These are phyloP conservation scores for Tokudaia tokunoshimensis DNA, from an alignment of 2,797 vertebrate species.

Conservation along the genomic window DNA sequence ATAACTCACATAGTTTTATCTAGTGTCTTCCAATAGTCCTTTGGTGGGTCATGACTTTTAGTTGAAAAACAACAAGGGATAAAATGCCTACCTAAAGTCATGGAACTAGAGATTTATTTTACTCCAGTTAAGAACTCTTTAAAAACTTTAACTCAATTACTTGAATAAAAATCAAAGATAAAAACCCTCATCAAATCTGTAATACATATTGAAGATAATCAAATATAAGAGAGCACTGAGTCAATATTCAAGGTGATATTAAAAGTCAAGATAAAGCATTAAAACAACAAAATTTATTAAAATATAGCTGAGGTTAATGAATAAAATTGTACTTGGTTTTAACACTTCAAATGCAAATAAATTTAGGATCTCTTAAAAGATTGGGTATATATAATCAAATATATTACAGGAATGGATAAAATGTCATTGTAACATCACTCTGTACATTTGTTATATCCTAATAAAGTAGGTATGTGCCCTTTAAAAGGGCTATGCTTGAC, in stretches of 20 bases:
- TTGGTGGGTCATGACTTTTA: not conserved
- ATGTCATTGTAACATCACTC: not conserved
- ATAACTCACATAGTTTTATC: not conserved
- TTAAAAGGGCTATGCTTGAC: not conserved
- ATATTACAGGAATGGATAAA: not conserved
- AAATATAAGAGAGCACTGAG: not conserved
- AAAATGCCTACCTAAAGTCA: constrained; percentile 2
- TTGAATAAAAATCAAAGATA: not conserved
- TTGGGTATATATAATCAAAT: not conserved
- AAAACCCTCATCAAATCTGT: not conserved
- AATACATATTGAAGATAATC: not conserved
- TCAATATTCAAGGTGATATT: not conserved
- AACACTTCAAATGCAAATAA: constrained; percentile 29
- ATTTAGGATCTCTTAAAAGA: constrained; percentile 8
- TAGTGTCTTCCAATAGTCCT: not conserved
- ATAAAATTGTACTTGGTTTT: constrained; percentile 30
- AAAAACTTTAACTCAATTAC: constrained; percentile 23
- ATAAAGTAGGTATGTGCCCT: not conserved
- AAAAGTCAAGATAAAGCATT: constrained; percentile 4
- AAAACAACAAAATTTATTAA: constrained; percentile 6
- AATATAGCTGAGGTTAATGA: constrained; percentile 46
- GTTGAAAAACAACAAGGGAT: not conserved
- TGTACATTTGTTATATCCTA: not conserved
- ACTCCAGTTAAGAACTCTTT: not conserved
- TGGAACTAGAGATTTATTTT: constrained; percentile 7